phyloP scores from a whole-genome alignment of 2,797 vertebrate genomes.

The Acridotheres tristis region DNA sequence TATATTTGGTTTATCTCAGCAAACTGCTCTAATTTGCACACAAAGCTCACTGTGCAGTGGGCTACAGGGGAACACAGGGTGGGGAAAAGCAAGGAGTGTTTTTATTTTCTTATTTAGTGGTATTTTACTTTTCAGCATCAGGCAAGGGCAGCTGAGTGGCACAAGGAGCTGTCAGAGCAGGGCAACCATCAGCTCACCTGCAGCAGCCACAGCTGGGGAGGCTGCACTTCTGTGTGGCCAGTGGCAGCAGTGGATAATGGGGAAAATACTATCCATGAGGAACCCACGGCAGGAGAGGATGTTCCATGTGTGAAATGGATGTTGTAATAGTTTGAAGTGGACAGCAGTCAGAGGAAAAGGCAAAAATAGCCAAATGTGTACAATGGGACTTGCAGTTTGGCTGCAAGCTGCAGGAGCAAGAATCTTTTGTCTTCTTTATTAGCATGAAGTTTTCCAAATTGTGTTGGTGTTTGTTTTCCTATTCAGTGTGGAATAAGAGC shows the following conservation, averaged over 20 bases:
- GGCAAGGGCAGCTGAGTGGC: accelerated
- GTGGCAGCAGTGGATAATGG: neutral
- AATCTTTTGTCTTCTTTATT: neutral
- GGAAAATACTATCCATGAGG: neutral
- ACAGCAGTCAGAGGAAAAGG: neutral
- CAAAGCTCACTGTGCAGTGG: neutral
- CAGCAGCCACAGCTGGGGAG: neutral
- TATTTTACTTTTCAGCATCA: neutral
- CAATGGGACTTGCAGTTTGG: neutral
- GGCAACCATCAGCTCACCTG: neutral
- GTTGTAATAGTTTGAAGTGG: neutral
- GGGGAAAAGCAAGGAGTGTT: neutral
- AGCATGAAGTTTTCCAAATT: neutral
- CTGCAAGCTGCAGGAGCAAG: neutral
- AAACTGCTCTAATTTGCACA: neutral
- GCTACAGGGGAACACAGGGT: neutral
- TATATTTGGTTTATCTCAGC: neutral
- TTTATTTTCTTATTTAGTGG: neutral
- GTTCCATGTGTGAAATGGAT: neutral
- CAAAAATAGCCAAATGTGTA: neutral
- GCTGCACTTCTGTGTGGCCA: neutral
- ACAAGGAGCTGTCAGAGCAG: neutral
- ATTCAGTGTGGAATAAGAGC: neutral
- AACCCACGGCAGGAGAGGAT: neutral
- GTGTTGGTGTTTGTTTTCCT: neutral